These are phyloP conservation scores for Pollimyrus isidori DNA, from an alignment of 2,113 vertebrate species.

Conservation along the genomic window DNA sequence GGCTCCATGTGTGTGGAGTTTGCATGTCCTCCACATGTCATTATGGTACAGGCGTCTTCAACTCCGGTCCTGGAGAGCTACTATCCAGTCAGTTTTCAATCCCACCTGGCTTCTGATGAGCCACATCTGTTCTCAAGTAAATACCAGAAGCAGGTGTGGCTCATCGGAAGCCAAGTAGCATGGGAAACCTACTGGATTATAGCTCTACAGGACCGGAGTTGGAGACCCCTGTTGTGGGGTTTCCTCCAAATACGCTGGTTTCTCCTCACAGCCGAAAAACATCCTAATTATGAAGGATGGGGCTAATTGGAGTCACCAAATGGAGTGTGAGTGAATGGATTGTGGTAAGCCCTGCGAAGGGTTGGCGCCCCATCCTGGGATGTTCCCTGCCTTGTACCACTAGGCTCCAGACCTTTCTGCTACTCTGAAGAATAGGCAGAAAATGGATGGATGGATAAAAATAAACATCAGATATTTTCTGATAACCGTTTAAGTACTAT, in stretches of 20 bases:
- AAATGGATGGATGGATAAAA: neutral
- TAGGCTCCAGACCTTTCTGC: too few species aligned
- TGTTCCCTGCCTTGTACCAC: neutral
- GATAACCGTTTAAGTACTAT: neutral
- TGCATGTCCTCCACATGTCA: neutral
- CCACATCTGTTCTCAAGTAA: too few species aligned
- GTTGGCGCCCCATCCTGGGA: neutral
- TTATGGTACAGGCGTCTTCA: neutral
- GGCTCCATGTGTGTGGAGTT: neutral
- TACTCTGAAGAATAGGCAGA: neutral
- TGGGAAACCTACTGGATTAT: too few species aligned
- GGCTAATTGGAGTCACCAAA: neutral
- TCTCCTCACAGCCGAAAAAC: neutral
- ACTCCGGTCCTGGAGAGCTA: too few species aligned
- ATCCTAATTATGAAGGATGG: too few species aligned
- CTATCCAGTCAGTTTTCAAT: too few species aligned
- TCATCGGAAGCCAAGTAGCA: too few species aligned
- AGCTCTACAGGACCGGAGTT: too few species aligned
- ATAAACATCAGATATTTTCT: neutral
- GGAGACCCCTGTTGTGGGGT: neutral
- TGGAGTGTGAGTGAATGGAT: too few species aligned
- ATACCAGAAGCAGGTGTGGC: too few species aligned
- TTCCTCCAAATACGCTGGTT: neutral
- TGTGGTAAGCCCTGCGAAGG: too few species aligned
- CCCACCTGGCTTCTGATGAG: too few species aligned